These are phyloP conservation scores for Psophia crepitans DNA, from an alignment of 2,113 vertebrate species.

Conservation along the genomic window DNA sequence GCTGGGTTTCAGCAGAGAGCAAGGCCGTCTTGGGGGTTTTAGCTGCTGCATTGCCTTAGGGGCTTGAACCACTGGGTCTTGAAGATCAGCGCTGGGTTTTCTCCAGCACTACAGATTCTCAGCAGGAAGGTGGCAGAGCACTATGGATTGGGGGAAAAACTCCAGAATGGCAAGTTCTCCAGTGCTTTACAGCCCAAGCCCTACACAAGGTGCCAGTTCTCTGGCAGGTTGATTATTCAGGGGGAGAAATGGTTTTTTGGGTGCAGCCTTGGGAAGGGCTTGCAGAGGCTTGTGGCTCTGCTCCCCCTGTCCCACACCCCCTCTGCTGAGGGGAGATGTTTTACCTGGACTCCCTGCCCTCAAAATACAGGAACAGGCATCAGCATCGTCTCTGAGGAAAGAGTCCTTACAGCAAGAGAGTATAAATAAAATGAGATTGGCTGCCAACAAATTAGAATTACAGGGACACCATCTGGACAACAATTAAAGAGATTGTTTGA, in stretches of 20 bases:
- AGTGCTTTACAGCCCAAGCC: not conserved
- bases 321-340: not conserved
- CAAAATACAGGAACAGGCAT: not conserved
- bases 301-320: not conserved
- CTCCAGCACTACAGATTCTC: not conserved
- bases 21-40: too few relatives aligned
- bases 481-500: constrained; percentile 14
- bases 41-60: not conserved
- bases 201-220: not conserved
- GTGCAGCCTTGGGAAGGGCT: not conserved
- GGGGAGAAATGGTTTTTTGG: rapidly evolving
- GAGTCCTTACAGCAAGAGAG: not conserved
- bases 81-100: not conserved
- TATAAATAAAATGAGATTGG: not conserved
- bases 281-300: not conserved
- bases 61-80: rapidly evolving
- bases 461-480: constrained; percentile 41
- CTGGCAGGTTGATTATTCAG: not conserved
- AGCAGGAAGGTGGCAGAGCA: not conserved
- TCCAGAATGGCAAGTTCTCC: not conserved
- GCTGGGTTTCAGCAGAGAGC: not conserved
- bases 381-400: not conserved
- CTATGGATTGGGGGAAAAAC: not conserved
- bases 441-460: constrained; percentile 17
- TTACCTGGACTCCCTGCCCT: not conserved